phyloP scores from a whole-genome alignment of 2,113 vertebrate genomes.

The Aldabrachelys gigantea region DNA sequence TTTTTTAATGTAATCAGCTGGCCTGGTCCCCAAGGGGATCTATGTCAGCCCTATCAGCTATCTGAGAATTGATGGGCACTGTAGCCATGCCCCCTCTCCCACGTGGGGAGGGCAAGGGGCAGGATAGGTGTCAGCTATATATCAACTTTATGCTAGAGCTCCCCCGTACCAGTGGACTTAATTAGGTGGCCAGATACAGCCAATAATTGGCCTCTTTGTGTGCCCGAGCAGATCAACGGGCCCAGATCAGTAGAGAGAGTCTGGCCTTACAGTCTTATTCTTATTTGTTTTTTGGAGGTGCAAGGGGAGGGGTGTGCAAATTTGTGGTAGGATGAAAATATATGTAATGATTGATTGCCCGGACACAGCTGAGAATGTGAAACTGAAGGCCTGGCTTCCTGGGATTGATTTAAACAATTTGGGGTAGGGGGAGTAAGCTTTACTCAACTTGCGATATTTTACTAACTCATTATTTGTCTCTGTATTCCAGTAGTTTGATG shows the following conservation, averaged over 20 bases:
- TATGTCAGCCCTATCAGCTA: neutral
- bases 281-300: neutral
- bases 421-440: neutral
- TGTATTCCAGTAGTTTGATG: fast-evolving
- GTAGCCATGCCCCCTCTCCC: neutral
- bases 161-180: neutral
- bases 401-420: fast-evolving
- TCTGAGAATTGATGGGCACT: neutral
- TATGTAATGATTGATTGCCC: neutral
- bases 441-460: neutral
- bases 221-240: neutral
- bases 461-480: fast-evolving
- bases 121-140: neutral
- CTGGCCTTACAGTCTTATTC: neutral
- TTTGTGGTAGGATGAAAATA: neutral
- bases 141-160: neutral
- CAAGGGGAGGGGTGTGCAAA: neutral
- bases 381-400: neutral
- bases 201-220: neutral
- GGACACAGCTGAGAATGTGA: fast-evolving
- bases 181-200: neutral
- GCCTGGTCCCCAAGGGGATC: neutral
- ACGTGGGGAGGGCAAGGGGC: neutral
- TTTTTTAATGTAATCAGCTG: neutral
- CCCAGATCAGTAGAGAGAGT: neutral